Evolutionary conservation across 2,888 invertebrate genomes (phyloP), one percentile per base, ranked within the genome.

Genomic region (Spialia ferax): DNA sequence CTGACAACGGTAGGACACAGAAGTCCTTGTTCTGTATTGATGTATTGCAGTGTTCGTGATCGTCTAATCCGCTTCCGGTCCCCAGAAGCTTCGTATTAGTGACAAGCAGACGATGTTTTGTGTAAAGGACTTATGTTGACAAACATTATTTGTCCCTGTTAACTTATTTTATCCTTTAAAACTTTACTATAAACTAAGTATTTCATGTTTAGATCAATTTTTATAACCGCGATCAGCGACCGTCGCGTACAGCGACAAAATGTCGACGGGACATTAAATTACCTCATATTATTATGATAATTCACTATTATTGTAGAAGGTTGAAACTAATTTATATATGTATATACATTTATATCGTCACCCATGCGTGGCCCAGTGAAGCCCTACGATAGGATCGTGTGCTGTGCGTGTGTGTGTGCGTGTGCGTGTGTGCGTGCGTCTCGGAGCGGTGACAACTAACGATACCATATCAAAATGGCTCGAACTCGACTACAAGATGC

Each of bases 391-490:
- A 45, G 6, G 45, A 45, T 32, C 8, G 18, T 45, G 18, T 45
- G n/a, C n/a, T 18, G 2, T 7, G 13, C 35, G 35, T 13, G 35
- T 2, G 13, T 35, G 13, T 23, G 52, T 52, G 2, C 2, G 6
- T 48, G 20, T 48, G 11, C 11, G 23, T 22, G 57, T 23, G 42
- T 22, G 23, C 15, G 42, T 8, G n/a, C 56, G 29, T 50, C 7
- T 38, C 5, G 32, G 29, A 38, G 56, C 1, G 50, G 52, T 23
- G 23, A 23, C 7, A 8, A 1, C 10, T 54, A 38, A 48, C 11
- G 8, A 20, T 61, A 26, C 64, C 73, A 73, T 73, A 75, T 75
- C 73, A 65, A 67, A 42, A 29, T 70, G 8, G 52, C 62, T 42
- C 50, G 63, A 18, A 45, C 42, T 59, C 18, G 8, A 32, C 26